A percentile compares a stretch with the other conserved stretches of the same genome.
phyloP scores from a whole-genome alignment of 2,113 vertebrate species.

The Tautogolabrus adspersus region DNA sequence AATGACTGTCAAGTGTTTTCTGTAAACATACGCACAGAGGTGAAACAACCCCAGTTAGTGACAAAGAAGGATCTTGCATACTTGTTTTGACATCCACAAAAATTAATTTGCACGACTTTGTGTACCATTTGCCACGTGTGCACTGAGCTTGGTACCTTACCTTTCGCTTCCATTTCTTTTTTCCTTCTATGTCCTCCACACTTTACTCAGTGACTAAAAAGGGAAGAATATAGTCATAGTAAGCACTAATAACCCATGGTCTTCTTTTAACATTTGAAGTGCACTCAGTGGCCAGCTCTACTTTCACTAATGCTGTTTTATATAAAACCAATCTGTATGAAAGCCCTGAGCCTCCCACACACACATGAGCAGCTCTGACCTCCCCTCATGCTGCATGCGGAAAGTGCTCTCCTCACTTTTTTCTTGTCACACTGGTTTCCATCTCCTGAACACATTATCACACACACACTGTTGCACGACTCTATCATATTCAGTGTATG shows the following conservation, averaged over 20 bases:
- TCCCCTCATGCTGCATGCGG: constrained; percentile 45
- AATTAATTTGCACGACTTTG: not conserved
- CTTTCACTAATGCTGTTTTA: constrained; percentile 79
- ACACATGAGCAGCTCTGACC: constrained; percentile 62
- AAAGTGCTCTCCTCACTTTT: constrained; percentile 62
- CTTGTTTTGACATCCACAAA: not conserved
- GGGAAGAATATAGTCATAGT: constrained; percentile 74
- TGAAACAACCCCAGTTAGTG: not conserved
- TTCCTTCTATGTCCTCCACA: constrained; percentile 32
- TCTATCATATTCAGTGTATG: not conserved
- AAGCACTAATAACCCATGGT: constrained; percentile 59
- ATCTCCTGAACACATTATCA: constrained; percentile 27
- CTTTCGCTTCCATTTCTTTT: constrained; percentile 26
- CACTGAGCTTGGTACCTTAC: not conserved
- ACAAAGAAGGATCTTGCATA: not conserved
- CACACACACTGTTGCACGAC: constrained; percentile 10
- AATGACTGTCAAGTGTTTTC: too few relatives aligned
- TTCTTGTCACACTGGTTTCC: constrained; percentile 51
- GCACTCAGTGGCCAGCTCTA: constrained; percentile 77
- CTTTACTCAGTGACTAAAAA: constrained; percentile 50
- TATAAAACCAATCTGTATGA: constrained; percentile 79
- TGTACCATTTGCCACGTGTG: not conserved
- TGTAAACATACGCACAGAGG: too few relatives aligned
- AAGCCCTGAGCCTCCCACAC: constrained; percentile 77
- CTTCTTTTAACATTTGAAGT: constrained; percentile 79